A percentile compares a stretch with the other conserved stretches of the same genome.
Evolutionary conservation across 2,113 vertebrate genomes (phyloP).

Genomic region (Eidolon helvum): DNA sequence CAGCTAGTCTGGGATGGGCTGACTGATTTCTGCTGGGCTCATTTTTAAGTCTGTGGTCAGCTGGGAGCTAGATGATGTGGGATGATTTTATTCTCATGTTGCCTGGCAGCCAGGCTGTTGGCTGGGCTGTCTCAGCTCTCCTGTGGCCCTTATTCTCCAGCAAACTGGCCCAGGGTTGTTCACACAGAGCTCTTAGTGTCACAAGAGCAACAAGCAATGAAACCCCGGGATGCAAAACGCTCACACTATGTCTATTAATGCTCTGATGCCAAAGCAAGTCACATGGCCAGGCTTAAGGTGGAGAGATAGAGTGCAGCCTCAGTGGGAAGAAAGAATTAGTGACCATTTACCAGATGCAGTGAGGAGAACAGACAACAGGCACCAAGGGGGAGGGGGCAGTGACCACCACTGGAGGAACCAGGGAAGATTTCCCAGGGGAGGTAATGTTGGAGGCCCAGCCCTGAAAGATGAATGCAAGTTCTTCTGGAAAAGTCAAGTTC

Average conservation of each 20-base stretch:
- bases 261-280: neutral
- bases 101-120: neutral
- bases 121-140: neutral
- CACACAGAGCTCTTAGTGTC: neutral
- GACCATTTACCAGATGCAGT: neutral
- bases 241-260: neutral
- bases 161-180: neutral
- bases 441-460: neutral
- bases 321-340: neutral
- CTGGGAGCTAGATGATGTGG: neutral
- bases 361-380: neutral
- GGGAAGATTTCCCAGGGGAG: neutral
- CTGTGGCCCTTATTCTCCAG: neutral
- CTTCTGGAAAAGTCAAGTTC: neutral
- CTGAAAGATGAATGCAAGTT: neutral
- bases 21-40: neutral
- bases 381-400: neutral
- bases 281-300: neutral
- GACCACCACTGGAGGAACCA: neutral
- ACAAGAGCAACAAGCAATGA: neutral
- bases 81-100: neutral
- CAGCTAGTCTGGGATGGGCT: neutral
- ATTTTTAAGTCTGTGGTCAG: neutral
- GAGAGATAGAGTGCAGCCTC: neutral
- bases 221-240: neutral